phyloP scores from a whole-genome alignment of 2,888 invertebrate genomes.

The Biston betularia region DNA sequence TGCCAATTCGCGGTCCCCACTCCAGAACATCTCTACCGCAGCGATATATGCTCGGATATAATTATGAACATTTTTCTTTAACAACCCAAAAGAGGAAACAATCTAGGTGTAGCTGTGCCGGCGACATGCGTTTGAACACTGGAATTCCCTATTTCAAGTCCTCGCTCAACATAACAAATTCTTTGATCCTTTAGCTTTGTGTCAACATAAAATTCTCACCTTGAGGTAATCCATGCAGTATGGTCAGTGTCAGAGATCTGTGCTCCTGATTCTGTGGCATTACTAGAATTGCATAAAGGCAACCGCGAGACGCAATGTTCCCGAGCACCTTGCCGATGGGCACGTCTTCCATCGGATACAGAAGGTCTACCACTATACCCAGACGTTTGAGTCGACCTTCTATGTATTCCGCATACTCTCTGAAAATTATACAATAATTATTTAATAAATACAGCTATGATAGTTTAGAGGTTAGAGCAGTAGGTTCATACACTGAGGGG shows the following conservation, averaged over 20 bases:
- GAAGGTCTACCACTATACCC: conserved; percentile 93
- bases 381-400: conserved; percentile 92
- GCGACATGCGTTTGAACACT: too few relatives aligned
- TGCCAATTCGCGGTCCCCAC: too few relatives aligned
- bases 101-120: too few relatives aligned
- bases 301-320: conserved; percentile 95
- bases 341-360: conserved; percentile 97
- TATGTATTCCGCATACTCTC: conserved; percentile 95
- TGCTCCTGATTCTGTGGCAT: conserved; percentile 95
- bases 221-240: conserved; percentile 96
- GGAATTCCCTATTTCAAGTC: too few relatives aligned
- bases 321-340: conserved; percentile 91
- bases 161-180: too few relatives aligned
- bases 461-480: too few relatives aligned
- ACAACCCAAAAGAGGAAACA: too few relatives aligned
- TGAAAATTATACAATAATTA: conserved; percentile 56
- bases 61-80: not conserved
- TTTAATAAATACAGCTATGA: not conserved
- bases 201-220: conserved; percentile 80
- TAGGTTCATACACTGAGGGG: too few relatives aligned
- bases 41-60: too few relatives aligned
- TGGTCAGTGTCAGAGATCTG: conserved; percentile 94
- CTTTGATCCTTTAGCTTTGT: too few relatives aligned
- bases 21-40: too few relatives aligned
- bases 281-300: conserved; percentile 95